A percentile compares a stretch with the other conserved stretches of the same genome.
Conservation (phyloP, 2,888 invertebrate species). For the Drosophila paranaensis region DNA sequence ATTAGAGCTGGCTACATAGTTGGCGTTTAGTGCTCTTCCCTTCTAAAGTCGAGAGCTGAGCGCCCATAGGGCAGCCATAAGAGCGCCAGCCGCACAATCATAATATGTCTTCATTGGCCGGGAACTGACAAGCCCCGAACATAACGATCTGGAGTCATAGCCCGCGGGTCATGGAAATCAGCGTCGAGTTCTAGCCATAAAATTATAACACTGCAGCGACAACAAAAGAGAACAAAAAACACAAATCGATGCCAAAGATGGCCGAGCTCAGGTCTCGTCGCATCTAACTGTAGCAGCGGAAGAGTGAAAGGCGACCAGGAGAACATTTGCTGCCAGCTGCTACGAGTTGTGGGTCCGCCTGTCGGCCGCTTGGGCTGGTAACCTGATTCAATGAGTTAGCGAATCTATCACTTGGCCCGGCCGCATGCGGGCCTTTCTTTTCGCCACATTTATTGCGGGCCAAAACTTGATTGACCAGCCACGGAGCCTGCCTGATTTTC, state of each 20-base stretch:
- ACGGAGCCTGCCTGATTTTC: slow-evolving; percentile 25
- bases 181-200: slow-evolving; percentile 50
- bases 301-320: slow-evolving; percentile 58
- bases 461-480: slow-evolving; percentile 60
- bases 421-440: slow-evolving; percentile 56
- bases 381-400: slow-evolving; percentile 70
- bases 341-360: slow-evolving; percentile 40
- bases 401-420: slow-evolving; percentile 63
- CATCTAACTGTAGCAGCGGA: slow-evolving; percentile 44
- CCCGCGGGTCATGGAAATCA: slow-evolving; percentile 60
- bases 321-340: slow-evolving; percentile 49
- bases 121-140: slow-evolving; percentile 43
- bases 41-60: slow-evolving; percentile 13
- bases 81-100: slow-evolving; percentile 15
- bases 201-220: slow-evolving; percentile 52
- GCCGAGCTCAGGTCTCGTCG: not conserved
- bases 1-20: not conserved
- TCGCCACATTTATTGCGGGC: slow-evolving; percentile 39
- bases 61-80: slow-evolving; percentile 33
- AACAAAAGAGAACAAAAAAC: slow-evolving; percentile 31
- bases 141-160: slow-evolving; percentile 44
- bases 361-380: slow-evolving; percentile 55
- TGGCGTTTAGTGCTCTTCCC: slow-evolving; percentile 1
- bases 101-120: slow-evolving; percentile 55
- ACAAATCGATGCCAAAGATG: slow-evolving; percentile 49